Evolutionary conservation across 2,113 vertebrate species (phyloP), one percentile per base, ranked within the genome.

Genomic region (Megaleporinus macrocephalus): DNA sequence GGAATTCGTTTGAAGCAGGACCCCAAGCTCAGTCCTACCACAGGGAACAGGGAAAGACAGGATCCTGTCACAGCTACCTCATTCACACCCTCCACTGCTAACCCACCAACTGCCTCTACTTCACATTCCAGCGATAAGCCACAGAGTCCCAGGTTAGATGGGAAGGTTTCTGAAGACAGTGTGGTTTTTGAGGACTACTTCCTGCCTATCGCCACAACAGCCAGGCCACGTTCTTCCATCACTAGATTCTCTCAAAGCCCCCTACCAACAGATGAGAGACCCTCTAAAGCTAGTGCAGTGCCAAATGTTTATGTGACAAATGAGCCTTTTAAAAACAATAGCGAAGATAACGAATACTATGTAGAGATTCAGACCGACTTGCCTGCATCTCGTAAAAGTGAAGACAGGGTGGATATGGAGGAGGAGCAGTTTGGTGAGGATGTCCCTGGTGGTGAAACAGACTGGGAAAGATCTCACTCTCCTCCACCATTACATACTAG

Each of bases 171-270:
- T 0, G 78, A 84, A 49, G 70, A 20, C 1, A 85, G 85, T 0
- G 12, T 85, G 6, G 70, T 93, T 24, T 80, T 0, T 51, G 88
- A 93, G 78, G 91, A 92, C 27, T 88, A 76, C 81, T 91, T 95
- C 5, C 78, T 66, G 0, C 90, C 93, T 57, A 87, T 93, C 36
- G 88, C 79, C 0, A 53, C 4, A 0, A 90, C 82, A 68, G 79
- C 13, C 24, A 69, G 84, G 0, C 84, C 90, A 10, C 62, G 41
- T 0, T 9, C 14, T 47, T 78, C 87, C 11, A 62, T 66, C 24
- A 87, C 86, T 27, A 76, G 20, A n/a, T 76, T 69, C 74, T 84
- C 87, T 73, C 79, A 71, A 7, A 36, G 70, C 0, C 65, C 44
- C 69, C 76, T 70, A 79, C 84, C 76, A 29, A 71, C 87, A 1